These are phyloP conservation scores for Atractosteus spatula DNA, from an alignment of 2,113 vertebrate genomes.

Conservation along the genomic window DNA sequence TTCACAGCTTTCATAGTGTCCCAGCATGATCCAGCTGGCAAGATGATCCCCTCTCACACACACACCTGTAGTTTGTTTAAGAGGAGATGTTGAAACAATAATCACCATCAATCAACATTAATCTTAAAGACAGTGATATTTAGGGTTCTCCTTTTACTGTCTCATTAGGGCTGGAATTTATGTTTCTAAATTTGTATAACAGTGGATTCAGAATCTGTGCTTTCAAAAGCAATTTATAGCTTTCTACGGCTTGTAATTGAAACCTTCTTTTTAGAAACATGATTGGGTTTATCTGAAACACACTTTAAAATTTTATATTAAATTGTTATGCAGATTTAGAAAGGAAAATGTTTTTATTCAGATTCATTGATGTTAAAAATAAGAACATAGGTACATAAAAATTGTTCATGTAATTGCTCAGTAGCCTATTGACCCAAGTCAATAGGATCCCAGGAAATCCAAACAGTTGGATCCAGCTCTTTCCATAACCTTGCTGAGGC, in stretches of 20 bases:
- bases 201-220: constrained; percentile 22
- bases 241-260: neutral
- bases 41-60: no score
- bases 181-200: constrained; percentile 21
- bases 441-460: constrained; percentile 17
- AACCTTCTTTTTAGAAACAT: no score
- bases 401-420: constrained; percentile 8
- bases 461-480: constrained; percentile 1
- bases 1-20: no score
- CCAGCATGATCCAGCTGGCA: no score
- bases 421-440: neutral
- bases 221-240: constrained; percentile 22
- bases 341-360: constrained; percentile 23
- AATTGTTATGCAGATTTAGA: constrained; percentile 34
- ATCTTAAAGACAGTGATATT: no score
- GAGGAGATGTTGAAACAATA: no score
- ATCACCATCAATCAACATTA: no score
- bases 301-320: constrained; percentile 23
- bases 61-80: no score
- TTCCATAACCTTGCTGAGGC: neutral
- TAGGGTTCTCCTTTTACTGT: neutral
- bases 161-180: neutral
- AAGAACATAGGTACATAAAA: constrained; percentile 27
- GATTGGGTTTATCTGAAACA: no score
- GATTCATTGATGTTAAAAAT: constrained; percentile 24